These are phyloP conservation scores for Chascanopsetta lugubris DNA, from an alignment of 2,113 vertebrate species.

Conservation along the genomic window DNA sequence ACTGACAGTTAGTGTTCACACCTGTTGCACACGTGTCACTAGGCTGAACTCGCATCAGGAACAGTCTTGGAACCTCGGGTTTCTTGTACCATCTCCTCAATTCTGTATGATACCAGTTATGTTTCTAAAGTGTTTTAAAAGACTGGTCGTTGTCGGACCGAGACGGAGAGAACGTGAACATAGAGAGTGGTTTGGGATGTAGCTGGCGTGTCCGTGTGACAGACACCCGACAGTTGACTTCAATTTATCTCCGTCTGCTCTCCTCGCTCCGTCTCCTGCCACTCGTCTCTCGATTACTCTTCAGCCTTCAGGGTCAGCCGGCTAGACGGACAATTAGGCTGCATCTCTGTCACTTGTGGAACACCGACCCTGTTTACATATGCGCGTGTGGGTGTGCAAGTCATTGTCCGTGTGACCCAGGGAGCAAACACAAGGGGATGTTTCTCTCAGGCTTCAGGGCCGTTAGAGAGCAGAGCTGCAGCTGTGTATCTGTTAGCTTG, in stretches of 20 bases:
- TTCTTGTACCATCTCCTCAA: too few species aligned
- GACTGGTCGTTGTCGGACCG: too few species aligned
- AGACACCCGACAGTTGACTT: slow-evolving; percentile 39
- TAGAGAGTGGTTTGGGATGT: too few species aligned
- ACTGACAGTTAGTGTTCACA: not conserved
- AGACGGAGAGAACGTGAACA: too few species aligned
- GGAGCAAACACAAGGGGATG: slow-evolving; percentile 5
- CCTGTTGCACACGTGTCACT: not conserved
- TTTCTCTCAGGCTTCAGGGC: slow-evolving; percentile 28
- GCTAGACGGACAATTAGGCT: slow-evolving; percentile 71
- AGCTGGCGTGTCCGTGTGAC: slow-evolving; percentile 17
- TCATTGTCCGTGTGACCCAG: slow-evolving; percentile 20
- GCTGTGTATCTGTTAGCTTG: slow-evolving; percentile 17
- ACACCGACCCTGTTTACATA: slow-evolving; percentile 5
- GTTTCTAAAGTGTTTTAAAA: too few species aligned
- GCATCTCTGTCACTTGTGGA: slow-evolving; percentile 56
- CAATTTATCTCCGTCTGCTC: slow-evolving; percentile 37
- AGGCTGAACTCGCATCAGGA: not conserved
- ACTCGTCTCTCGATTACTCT: slow-evolving; percentile 39
- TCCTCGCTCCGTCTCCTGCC: slow-evolving; percentile 17
- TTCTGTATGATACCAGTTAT: too few species aligned
- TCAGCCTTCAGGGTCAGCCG: slow-evolving; percentile 69
- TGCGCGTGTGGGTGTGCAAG: slow-evolving; percentile 29
- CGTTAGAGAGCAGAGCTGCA: slow-evolving; percentile 10
- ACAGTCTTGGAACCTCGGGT: not conserved